A percentile compares a stretch with the other conserved stretches of the same genome.
Evolutionary conservation across 2,888 invertebrate genomes (phyloP).

Genomic region (Zonitis immaculata): DNA sequence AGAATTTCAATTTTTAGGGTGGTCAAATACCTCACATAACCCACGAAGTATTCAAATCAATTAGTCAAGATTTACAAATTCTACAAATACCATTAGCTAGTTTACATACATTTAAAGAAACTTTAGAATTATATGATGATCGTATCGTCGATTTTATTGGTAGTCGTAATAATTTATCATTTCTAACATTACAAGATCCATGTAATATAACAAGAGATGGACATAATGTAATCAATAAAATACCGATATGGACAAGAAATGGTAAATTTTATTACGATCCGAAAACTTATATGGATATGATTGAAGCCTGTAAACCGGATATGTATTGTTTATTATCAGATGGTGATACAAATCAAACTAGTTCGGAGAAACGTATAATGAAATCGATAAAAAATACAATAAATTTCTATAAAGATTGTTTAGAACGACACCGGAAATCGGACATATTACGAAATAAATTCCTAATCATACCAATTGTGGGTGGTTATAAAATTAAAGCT

Average conservation of each 20-base stretch:
- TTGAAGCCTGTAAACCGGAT: conserved; percentile 75
- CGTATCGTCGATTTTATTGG: conserved; percentile 65
- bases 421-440: conserved; percentile 60
- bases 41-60: conserved; percentile 65
- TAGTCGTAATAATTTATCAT: conserved; percentile 48
- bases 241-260: conserved; percentile 73
- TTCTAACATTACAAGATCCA: conserved; percentile 65
- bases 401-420: conserved; percentile 63
- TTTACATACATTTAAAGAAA: conserved; percentile 56
- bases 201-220: conserved; percentile 62
- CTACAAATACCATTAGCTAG: conserved; percentile 70
- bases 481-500: conserved; percentile 56
- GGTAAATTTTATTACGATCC: conserved; percentile 67
- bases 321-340: conserved; percentile 78
- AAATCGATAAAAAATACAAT: conserved; percentile 70
- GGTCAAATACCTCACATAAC: conserved; percentile 81
- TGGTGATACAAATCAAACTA: conserved; percentile 63
- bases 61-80: conserved; percentile 58
- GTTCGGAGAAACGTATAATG: conserved; percentile 63
- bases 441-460: conserved; percentile 50
- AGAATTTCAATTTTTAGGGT: conserved; percentile 57
- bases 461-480: conserved; percentile 66
- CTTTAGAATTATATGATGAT: conserved; percentile 59
- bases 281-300: conserved; percentile 68
- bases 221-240: conserved; percentile 63